These are phyloP conservation scores for Heliangelus exortis DNA, from an alignment of 2,797 vertebrate species.

Conservation along the genomic window DNA sequence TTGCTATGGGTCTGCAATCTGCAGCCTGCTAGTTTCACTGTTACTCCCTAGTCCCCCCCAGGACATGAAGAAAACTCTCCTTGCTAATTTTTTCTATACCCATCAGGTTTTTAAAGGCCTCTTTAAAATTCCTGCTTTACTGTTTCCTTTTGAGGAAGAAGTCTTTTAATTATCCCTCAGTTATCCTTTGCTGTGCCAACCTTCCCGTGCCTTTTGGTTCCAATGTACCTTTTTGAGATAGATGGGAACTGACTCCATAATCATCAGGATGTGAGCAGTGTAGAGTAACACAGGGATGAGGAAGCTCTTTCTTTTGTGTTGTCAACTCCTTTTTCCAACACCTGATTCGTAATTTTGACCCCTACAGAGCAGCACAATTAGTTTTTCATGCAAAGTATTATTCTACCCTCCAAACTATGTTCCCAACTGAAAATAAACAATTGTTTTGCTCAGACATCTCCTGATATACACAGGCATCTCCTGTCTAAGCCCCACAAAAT, in stretches of 20 bases:
- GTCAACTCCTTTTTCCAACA: neutral
- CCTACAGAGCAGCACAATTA: neutral
- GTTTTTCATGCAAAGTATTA: neutral
- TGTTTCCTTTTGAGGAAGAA: conserved; percentile 7
- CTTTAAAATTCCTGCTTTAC: conserved; percentile 32
- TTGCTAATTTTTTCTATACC: neutral
- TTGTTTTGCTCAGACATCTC: neutral
- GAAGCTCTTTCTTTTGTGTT: neutral
- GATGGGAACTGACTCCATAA: neutral
- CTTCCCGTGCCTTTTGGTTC: neutral
- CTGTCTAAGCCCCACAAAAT: neutral
- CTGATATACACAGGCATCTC: neutral
- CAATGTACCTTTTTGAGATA: neutral
- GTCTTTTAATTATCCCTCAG: neutral
- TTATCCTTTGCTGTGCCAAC: neutral
- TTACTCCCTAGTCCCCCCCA: neutral
- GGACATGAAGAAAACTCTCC: neutral
- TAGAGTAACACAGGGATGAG: neutral
- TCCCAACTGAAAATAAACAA: neutral
- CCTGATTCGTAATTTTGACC: neutral
- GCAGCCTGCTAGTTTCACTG: neutral
- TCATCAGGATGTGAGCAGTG: neutral
- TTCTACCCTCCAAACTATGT: neutral
- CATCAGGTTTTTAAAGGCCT: neutral
- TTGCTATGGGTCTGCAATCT: neutral